phyloP scores from a whole-genome alignment of 2,797 vertebrate genomes.

The Clamator glandarius region DNA sequence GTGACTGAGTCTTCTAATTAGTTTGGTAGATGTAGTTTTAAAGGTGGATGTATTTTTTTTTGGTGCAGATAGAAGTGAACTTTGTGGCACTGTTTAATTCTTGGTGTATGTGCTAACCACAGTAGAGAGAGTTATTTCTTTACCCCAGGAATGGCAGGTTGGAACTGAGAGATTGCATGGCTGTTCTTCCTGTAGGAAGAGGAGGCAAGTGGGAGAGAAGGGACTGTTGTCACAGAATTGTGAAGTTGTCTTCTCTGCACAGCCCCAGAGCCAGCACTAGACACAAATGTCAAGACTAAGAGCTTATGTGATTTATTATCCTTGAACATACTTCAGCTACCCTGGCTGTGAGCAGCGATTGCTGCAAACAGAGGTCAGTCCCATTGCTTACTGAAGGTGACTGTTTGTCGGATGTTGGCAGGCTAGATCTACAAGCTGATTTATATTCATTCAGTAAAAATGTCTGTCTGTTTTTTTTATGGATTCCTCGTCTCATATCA shows the following conservation, averaged over 20 bases:
- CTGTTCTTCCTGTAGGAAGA: neutral
- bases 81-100: neutral
- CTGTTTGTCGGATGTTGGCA: neutral
- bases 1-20: too few species aligned
- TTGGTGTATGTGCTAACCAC: neutral
- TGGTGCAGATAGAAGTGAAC: neutral
- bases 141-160: neutral
- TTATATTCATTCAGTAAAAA: neutral
- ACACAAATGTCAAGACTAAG: accelerated
- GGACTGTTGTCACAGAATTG: neutral
- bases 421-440: neutral
- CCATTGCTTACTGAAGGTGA: neutral
- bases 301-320: neutral
- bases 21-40: too few species aligned
- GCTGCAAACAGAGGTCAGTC: neutral
- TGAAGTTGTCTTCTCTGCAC: neutral
- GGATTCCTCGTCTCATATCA: neutral
- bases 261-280: neutral
- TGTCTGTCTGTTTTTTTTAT: neutral
- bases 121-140: neutral
- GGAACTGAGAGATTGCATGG: accelerated
- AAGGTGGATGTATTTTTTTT: too few species aligned
- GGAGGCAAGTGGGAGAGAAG: neutral
- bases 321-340: neutral
- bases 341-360: neutral